These are phyloP conservation scores for Apis dorsata DNA, from an alignment of 1,140 invertebrate species.

Conservation along the genomic window DNA sequence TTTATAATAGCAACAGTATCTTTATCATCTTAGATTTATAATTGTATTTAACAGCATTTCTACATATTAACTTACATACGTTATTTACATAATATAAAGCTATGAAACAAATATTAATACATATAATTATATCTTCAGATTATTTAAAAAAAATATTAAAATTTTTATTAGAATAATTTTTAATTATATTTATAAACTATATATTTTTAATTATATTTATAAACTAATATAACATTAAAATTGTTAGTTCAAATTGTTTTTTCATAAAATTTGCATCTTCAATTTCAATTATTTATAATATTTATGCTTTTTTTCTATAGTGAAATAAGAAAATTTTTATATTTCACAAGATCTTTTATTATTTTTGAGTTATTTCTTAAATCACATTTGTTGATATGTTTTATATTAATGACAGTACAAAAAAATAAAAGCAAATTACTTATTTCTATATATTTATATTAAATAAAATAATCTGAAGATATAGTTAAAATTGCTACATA, in stretches of 20 bases:
- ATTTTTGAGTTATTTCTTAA: not conserved
- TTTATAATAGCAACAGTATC: conserved; percentile 46
- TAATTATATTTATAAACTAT: not conserved
- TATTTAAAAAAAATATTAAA: conserved; percentile 15
- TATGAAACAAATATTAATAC: conserved; percentile 16
- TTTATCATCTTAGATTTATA: conserved; percentile 37
- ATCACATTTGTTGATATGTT: conserved; percentile 57
- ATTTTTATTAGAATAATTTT: conserved; percentile 14
- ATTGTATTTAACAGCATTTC: conserved; percentile 45
- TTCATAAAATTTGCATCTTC: not conserved
- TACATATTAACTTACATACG: conserved; percentile 39
- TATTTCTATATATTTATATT: not conserved
- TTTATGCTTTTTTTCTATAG: not conserved
- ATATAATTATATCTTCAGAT: conserved; percentile 48
- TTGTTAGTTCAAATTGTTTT: conserved; percentile 6
- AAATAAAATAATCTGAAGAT: conserved; percentile 44
- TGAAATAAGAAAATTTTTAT: conserved; percentile 12
- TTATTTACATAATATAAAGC: conserved; percentile 54
- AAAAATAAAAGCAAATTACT: not conserved
- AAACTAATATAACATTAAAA: conserved; percentile 12
- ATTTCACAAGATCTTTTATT: not conserved
- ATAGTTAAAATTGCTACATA: conserved; percentile 20
- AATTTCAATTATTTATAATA: conserved; percentile 8
- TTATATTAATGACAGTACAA: conserved; percentile 6
- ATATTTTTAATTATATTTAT: not conserved